Evolutionary conservation across 2,113 vertebrate species (phyloP), one percentile per base, ranked within the genome.

Genomic region (Perca schrenkii): DNA sequence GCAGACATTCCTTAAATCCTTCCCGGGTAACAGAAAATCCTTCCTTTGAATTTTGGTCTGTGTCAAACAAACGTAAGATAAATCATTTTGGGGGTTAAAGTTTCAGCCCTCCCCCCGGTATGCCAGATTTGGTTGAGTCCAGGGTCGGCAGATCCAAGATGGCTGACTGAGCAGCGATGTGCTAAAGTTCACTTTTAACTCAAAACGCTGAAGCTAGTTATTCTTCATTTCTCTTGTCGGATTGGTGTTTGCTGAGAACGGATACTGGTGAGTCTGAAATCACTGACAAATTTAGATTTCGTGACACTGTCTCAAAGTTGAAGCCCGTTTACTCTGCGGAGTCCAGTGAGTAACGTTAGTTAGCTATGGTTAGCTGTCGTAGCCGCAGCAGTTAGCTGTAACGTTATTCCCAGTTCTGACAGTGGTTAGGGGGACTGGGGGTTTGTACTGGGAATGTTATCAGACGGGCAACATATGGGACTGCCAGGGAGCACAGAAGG

Each of bases 141-240:
- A 52, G 54, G 19, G 36, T 57, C 80, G 70, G 43, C 43, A 88
- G 82, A 89, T 81, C 84, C 80, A 93, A 93, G 86, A 93, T 93
- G 92, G 92, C 91, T 71, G 63, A 50, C 16, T 58, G 36, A 87
- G 56, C 31, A 34, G 28, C 40, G 75, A 66, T 31, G 58, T 54
- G 64, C 82, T 58, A 75, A 94, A 92, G 87, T 90, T 89, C 79
- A 88, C 77, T 92, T 91, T 82, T 60, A 43, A 67, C 79, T 77
- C 71, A 43, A 19, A 61, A 67, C 57, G 53, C 8, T 52, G 10
- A 28, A 69, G n/a, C 60, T 66, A 4, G 8, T 7, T 25, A 2
- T 22, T 21, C 52, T 65, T 4, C 17, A 21, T 10, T 8, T 2
- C 22, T 43, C 5, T 31, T 34, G 13, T 21, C 56, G 66, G 75